Evolutionary conservation across 2,113 vertebrate species (phyloP).

Genomic region (Labrus mixtus): DNA sequence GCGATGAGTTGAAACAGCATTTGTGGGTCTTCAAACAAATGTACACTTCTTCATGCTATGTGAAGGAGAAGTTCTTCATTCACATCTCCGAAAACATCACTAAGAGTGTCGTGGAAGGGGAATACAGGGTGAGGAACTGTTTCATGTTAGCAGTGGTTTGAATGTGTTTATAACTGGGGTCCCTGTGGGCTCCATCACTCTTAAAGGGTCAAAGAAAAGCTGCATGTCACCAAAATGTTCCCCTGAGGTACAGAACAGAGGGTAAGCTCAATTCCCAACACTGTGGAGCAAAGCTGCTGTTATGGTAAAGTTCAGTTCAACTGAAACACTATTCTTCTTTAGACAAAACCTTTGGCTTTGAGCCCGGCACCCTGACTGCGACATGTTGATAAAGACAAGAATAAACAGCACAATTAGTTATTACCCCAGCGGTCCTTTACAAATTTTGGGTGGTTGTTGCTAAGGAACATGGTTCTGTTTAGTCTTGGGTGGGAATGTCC

Average conservation of each 20-base stretch:
- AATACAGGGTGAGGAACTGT: slow-evolving; percentile 3
- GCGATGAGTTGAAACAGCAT: too few species aligned
- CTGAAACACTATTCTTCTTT: slow-evolving; percentile 35
- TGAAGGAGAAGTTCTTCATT: slow-evolving; percentile 24
- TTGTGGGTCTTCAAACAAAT: not conserved
- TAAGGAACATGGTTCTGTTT: slow-evolving; percentile 17
- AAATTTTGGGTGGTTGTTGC: slow-evolving; percentile 48
- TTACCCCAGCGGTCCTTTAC: slow-evolving; percentile 37
- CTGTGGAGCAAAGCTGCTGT: slow-evolving; percentile 24
- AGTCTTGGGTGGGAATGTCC: slow-evolving; percentile 47
- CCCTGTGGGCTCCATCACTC: slow-evolving; percentile 14
- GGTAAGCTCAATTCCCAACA: slow-evolving; percentile 16
- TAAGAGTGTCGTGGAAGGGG: too few species aligned
- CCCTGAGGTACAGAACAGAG: slow-evolving; percentile 8
- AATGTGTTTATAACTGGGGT: slow-evolving; percentile 15
- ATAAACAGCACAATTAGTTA: slow-evolving; percentile 54
- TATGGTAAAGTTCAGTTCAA: slow-evolving; percentile 37
- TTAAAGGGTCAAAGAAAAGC: slow-evolving; percentile 24
- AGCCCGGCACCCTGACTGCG: slow-evolving; percentile 36
- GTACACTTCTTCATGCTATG: slow-evolving; percentile 13
- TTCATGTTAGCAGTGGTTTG: slow-evolving; percentile 26
- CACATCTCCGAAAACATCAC: slow-evolving; percentile 19
- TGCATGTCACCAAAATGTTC: slow-evolving; percentile 31
- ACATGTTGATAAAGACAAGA: slow-evolving; percentile 44
- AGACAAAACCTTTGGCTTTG: slow-evolving; percentile 50